Evolutionary conservation across 2,888 invertebrate genomes (phyloP), one percentile per base, ranked within the genome.

Genomic region (Callosobruchus maculatus): DNA sequence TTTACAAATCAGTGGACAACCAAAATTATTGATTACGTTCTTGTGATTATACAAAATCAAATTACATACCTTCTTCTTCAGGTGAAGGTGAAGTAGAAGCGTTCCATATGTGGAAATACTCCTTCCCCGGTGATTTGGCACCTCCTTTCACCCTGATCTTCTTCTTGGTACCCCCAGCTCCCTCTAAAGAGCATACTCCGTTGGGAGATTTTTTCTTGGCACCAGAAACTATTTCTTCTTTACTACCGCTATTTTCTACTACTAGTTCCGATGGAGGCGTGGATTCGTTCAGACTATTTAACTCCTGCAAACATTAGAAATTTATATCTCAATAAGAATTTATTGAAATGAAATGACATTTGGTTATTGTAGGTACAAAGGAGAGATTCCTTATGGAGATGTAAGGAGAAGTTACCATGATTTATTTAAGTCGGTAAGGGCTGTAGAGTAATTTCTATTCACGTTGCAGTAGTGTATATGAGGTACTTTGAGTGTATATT

Each of bases 91-190:
- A 82, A 84, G 90, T 90, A 83, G 90, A 90, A 80, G 91, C 90
- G 79, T 91, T 91, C 92, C 92, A 92, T 83, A 92, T 91, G 83
- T 92, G 92, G 85, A 91, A 92, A 84, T 93, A 93, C 80, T 92
- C 92, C 70, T 90, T 90, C 78, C 89, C 89, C 20, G 90, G 90
- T 75, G 90, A 89, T 83, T 89, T 89, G 77, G 88, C 86, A 31
- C 87, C 89, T 75, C 88, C 88, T 81, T 89, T 88, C 69, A 88
- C 84, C 82, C 91, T 90, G 30, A 90, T 88, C 87, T 93, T 93
- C 85, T 92, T 93, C 83, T 92, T 93, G 18, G 91, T 90, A 67
- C 92, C 92, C 79, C 90, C 85, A 78, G 84, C 89, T 22, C 73
- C 68, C 89, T 84, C 90, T 88, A 89, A 86, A 18, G 49, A 49